A percentile compares a stretch with the other conserved stretches of the same genome.
Conservation (phyloP, 2,888 invertebrate genomes). For the Dermolepida albohirtum region DNA sequence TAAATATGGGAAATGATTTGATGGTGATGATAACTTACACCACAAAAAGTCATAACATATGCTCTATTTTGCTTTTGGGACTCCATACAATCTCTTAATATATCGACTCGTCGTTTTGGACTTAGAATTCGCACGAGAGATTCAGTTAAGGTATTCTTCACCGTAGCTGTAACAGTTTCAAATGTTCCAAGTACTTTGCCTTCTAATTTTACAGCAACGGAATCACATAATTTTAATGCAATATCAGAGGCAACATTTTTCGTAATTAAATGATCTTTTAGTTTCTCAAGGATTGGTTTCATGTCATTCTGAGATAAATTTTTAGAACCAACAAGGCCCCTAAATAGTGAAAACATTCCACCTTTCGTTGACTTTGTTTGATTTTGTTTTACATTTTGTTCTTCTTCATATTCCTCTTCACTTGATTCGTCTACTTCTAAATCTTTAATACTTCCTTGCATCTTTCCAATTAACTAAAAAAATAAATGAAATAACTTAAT, state of each 20-base stretch:
- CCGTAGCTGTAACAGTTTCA: slow-evolving; percentile 89
- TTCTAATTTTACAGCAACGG: slow-evolving; percentile 88
- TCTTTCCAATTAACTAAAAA: slow-evolving; percentile 80
- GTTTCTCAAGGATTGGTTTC: slow-evolving; percentile 88
- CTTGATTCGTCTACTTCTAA: slow-evolving; percentile 83
- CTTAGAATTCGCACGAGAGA: slow-evolving; percentile 94
- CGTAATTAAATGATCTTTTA: slow-evolving; percentile 93
- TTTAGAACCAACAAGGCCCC: slow-evolving; percentile 89
- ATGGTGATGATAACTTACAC: slow-evolving; percentile 73
- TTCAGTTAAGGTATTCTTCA: slow-evolving; percentile 89
- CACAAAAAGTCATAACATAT: slow-evolving; percentile 96
- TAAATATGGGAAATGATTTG: not conserved
- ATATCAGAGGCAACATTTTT: slow-evolving; percentile 99
- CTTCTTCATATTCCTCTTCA: slow-evolving; percentile 68
- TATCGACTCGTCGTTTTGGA: slow-evolving; percentile 94
- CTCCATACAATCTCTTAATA: slow-evolving; percentile 94
- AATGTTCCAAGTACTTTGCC: slow-evolving; percentile 96
- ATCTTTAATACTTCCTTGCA: slow-evolving; percentile 86
- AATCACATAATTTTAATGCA: slow-evolving; percentile 92
- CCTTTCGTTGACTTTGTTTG: slow-evolving; percentile 59
- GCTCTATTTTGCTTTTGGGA: slow-evolving; percentile 84
- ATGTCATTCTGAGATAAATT: slow-evolving; percentile 84
- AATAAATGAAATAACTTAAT: slow-evolving; percentile 27
- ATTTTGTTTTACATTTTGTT: slow-evolving; percentile 43
- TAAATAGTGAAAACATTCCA: slow-evolving; percentile 87